Evolutionary conservation across 2,888 invertebrate species (phyloP), one percentile per base, ranked within the genome.

Genomic region (Melinaea menophilus): DNA sequence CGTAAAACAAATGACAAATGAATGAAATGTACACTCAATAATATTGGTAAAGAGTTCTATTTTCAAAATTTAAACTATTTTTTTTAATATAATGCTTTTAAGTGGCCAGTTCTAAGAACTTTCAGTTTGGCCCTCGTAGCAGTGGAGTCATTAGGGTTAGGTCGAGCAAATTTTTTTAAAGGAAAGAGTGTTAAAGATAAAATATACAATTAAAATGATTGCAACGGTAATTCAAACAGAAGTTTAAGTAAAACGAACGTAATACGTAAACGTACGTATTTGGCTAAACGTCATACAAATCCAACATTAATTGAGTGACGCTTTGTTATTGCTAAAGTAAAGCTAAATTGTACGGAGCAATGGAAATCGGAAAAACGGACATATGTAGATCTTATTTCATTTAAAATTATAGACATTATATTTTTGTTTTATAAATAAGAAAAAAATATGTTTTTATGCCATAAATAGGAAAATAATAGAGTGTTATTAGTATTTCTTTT

Each of bases 251-350:
- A 62, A 61, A 61, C 57, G 45, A 58, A 64, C 60, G 58, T 58
- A 62, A 58, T n/a, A n/a, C n/a, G n/a, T n/a, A n/a, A n/a, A n/a
- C n/a, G n/a, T n/a, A n/a, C n/a, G n/a, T n/a, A 65, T 60, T 62
- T 58, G 57, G 61, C 56, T 66, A 56, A 66, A 64, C 66, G 54
- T 58, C 58, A 64, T 58, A 58, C 55, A 63, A 55, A 48, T 22
- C 66, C 47, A n/a, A 47, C 57, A 56, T 67, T 62, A 63, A 61
- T 59, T 71, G 75, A 80, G 74, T 79, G 79, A 73, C 78, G 77
- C 81, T 80, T 81, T 81, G 82, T 82, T 84, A 85, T 58, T 74
- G 72, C 68, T 66, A 72, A 78, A 81, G 79, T 22, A 22, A 22
- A 22, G 22, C 22, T 83, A 80, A 82, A 84, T 83, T 82, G 80